These are phyloP conservation scores for Liparis tanakae DNA, from an alignment of 2,797 vertebrate genomes.

Conservation along the genomic window DNA sequence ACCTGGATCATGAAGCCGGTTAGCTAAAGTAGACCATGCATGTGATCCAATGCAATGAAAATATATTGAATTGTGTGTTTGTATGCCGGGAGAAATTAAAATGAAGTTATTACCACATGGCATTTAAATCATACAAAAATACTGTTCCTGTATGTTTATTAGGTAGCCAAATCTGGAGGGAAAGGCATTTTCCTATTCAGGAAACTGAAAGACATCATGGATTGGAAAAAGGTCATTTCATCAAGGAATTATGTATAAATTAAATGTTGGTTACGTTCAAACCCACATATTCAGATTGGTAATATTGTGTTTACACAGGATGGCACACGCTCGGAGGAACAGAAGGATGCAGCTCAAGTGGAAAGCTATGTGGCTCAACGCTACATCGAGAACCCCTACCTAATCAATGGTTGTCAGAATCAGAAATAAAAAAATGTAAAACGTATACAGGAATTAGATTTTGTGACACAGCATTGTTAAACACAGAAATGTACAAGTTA, in stretches of 20 bases:
- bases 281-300: slow-evolving; percentile 4
- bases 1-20: slow-evolving; percentile 94
- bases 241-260: not conserved
- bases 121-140: not conserved
- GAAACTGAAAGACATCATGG: slow-evolving; percentile 90
- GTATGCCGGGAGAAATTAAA: not conserved
- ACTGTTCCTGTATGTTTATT: slow-evolving; percentile 30
- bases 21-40: slow-evolving; percentile 59
- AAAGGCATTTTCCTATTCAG: slow-evolving; percentile 92
- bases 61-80: not conserved
- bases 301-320: slow-evolving; percentile 76
- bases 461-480: not conserved
- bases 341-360: slow-evolving; percentile 87
- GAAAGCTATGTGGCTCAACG: slow-evolving; percentile 92
- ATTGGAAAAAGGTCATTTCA: slow-evolving; percentile 89
- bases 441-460: not conserved
- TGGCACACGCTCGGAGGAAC: slow-evolving; percentile 84
- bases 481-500: not conserved
- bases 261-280: not conserved
- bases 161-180: slow-evolving; percentile 91
- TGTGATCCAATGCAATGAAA: not conserved
- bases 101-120: not conserved
- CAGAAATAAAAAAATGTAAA: not conserved
- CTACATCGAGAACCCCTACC: slow-evolving; percentile 93
- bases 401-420: slow-evolving; percentile 85